phyloP scores from a whole-genome alignment of 2,888 invertebrate species.

The Leptinotarsa peninsularis region DNA sequence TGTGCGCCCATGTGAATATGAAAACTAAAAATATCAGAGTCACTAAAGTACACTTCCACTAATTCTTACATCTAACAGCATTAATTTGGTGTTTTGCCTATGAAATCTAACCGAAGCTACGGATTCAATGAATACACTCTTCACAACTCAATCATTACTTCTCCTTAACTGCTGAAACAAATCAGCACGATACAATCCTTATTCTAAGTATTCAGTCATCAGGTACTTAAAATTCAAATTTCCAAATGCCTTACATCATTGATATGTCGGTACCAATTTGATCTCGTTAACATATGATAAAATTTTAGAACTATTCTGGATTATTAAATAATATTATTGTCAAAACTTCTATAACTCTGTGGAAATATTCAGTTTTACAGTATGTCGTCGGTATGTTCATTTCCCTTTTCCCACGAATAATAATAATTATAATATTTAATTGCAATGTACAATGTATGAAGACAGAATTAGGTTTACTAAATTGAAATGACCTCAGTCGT shows the following conservation, averaged over 20 bases:
- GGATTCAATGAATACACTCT: background rate
- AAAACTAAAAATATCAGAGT: background rate
- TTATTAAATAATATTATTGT: conserved; percentile 7
- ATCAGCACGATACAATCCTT: conserved; percentile 3
- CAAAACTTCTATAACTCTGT: background rate
- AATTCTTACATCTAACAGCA: background rate
- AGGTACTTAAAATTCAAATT: conserved; percentile 32
- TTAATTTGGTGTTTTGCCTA: background rate
- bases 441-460: too few species aligned
- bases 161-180: background rate
- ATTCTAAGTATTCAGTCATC: conserved; percentile 32
- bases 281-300: background rate
- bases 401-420: too few species aligned
- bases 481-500: too few species aligned
- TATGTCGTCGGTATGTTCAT: background rate
- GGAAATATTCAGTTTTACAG: too few species aligned
- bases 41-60: background rate
- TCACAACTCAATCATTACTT: background rate
- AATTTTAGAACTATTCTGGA: background rate
- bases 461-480: too few species aligned
- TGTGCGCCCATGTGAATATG: too few species aligned
- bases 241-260: conserved; percentile 32
- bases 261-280: conserved; percentile 30
- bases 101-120: conserved; percentile 11
- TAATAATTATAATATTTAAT: too few species aligned